A percentile compares a stretch with the other conserved stretches of the same genome.
These are phyloP conservation scores for Petrocephalus sullivani DNA, from an alignment of 2,797 vertebrate species.

Conservation along the genomic window DNA sequence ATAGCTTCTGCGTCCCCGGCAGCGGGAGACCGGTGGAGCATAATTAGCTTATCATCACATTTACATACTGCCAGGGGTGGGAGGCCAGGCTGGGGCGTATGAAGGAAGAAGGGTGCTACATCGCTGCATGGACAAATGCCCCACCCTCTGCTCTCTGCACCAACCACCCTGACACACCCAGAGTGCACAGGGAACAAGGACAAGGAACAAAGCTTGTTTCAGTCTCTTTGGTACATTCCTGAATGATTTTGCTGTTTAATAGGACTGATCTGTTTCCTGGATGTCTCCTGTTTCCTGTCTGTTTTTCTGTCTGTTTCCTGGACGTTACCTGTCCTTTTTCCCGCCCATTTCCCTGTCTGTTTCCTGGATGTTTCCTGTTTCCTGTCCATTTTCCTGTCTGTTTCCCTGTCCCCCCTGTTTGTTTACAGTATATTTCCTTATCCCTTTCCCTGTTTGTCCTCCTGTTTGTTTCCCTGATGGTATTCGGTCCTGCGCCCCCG, in stretches of 20 bases:
- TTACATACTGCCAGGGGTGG: neutral
- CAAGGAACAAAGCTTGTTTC: neutral
- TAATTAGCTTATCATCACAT: conserved; percentile 21
- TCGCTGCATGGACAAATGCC: neutral
- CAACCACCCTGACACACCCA: neutral
- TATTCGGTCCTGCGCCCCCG: neutral
- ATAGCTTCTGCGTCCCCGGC: neutral
- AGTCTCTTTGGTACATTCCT: neutral
- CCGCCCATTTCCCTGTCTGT: neutral
- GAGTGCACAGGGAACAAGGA: neutral
- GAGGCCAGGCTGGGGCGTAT: neutral
- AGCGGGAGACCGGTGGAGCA: neutral
- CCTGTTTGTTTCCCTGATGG: too few relatives aligned
- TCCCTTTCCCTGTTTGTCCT: neutral
- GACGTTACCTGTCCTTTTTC: too few relatives aligned
- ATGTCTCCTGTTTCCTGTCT: neutral
- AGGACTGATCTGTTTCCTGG: neutral
- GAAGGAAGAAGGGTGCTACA: neutral
- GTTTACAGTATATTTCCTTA: too few relatives aligned
- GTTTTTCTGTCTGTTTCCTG: neutral
- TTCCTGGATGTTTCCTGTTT: neutral
- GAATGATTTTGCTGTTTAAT: neutral
- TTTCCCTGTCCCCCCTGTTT: neutral
- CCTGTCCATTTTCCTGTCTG: neutral
- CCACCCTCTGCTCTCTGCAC: neutral